Conservation (phyloP, 2,113 vertebrate genomes). For the Candoia aspera region DNA sequence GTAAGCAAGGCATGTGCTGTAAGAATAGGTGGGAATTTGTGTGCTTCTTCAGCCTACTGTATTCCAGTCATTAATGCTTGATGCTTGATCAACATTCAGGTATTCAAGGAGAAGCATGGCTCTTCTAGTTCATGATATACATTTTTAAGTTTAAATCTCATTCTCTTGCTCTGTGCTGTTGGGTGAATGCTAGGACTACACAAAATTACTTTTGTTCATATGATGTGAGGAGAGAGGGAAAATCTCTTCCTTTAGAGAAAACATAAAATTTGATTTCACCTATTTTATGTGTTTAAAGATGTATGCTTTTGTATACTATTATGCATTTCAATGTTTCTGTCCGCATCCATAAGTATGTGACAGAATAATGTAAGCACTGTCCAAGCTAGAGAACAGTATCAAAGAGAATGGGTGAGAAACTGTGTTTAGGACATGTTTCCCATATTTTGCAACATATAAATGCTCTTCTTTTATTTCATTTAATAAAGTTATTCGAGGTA, state of each 20-base stretch:
- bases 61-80: not conserved
- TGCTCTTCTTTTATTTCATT: conserved; percentile 1
- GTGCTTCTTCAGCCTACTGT: not conserved
- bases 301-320: not conserved
- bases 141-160: not conserved
- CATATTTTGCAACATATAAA: conserved; percentile 20
- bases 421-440: not conserved
- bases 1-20: too few species aligned
- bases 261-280: not conserved
- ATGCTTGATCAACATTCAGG: not conserved
- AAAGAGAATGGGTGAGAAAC: conserved; percentile 4
- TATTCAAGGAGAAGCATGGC: conserved; percentile 15
- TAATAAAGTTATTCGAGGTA: conserved; percentile 40
- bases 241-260: too few species aligned
- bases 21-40: too few species aligned
- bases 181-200: not conserved
- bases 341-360: not conserved
- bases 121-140: not conserved
- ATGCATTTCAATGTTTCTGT: not conserved
- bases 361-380: conserved; percentile 12
- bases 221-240: too few species aligned
- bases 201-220: too few species aligned
- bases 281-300: too few species aligned
- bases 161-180: not conserved
- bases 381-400: conserved; percentile 29